Evolutionary conservation across 2,888 invertebrate genomes (phyloP).

Genomic region (Icerya purchasi): DNA sequence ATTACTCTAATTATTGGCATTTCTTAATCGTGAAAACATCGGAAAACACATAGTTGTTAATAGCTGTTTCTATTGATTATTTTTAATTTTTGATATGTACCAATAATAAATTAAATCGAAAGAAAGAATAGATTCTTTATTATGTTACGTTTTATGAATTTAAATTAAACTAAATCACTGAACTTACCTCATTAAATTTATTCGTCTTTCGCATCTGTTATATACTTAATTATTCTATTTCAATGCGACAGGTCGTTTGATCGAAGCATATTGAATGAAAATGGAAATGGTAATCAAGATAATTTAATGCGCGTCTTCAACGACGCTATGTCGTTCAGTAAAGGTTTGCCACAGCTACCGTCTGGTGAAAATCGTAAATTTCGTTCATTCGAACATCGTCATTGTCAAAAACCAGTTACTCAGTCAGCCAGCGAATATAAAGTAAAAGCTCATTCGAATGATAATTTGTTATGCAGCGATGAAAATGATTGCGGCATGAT

Average conservation of each 20-base stretch:
- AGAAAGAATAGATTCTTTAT: too few species aligned
- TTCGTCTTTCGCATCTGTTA: too few species aligned
- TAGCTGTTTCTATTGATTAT: too few species aligned
- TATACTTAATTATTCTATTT: too few species aligned
- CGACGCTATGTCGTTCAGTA: background rate
- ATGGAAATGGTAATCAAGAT: background rate
- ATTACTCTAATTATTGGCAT: too few species aligned
- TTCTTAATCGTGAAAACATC: too few species aligned
- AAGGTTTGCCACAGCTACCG: background rate
- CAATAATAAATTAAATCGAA: too few species aligned
- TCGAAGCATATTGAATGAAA: background rate
- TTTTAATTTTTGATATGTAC: too few species aligned
- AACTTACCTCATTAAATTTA: too few species aligned
- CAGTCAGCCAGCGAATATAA: background rate
- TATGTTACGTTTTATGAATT: too few species aligned
- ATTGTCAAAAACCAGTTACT: background rate
- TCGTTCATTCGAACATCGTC: background rate
- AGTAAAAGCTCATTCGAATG: background rate
- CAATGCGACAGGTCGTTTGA: background rate
- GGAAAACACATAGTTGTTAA: too few species aligned
- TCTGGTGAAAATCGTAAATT: background rate
- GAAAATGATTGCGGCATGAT: background rate
- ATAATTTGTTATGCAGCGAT: background rate
- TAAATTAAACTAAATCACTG: too few species aligned
- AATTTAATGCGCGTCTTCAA: background rate